These are phyloP conservation scores for Trichonephila clavipes DNA, from an alignment of 1,140 invertebrate genomes.

Conservation along the genomic window DNA sequence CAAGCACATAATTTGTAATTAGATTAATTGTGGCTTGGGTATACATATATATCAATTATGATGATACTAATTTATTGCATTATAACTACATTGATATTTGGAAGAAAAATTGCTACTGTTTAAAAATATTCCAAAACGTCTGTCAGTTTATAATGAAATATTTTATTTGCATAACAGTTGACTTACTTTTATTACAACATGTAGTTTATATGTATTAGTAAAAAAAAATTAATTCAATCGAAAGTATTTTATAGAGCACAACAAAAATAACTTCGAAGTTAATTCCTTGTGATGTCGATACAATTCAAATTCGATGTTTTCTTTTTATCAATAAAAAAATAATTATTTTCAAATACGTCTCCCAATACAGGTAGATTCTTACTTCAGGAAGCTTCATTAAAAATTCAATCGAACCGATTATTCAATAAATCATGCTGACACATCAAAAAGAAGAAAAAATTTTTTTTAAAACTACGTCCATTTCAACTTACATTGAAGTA, in stretches of 20 bases:
- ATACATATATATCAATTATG: too few species aligned
- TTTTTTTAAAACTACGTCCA: background rate
- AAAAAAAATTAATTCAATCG: background rate
- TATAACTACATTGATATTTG: too few species aligned
- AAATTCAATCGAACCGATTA: slow-evolving; percentile 25
- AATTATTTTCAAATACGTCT: background rate
- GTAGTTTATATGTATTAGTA: too few species aligned
- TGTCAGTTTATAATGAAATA: too few species aligned
- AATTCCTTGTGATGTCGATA: background rate
- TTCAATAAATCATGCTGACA: slow-evolving; percentile 27
- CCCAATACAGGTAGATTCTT: background rate
- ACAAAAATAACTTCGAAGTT: background rate
- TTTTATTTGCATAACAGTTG: too few species aligned
- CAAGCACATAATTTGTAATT: too few species aligned
- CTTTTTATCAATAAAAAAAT: background rate
- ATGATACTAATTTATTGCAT: too few species aligned
- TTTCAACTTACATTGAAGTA: background rate
- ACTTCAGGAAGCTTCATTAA: slow-evolving; percentile 33
- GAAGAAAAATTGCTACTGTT: too few species aligned
- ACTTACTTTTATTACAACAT: too few species aligned
- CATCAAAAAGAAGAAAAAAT: background rate
- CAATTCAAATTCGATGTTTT: background rate
- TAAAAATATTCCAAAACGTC: too few species aligned
- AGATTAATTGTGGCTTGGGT: too few species aligned
- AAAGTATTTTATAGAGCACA: background rate